Base-by-base conservation (phyloP, 2,113 vertebrate species). In the Rhinogobius similis region DNA sequence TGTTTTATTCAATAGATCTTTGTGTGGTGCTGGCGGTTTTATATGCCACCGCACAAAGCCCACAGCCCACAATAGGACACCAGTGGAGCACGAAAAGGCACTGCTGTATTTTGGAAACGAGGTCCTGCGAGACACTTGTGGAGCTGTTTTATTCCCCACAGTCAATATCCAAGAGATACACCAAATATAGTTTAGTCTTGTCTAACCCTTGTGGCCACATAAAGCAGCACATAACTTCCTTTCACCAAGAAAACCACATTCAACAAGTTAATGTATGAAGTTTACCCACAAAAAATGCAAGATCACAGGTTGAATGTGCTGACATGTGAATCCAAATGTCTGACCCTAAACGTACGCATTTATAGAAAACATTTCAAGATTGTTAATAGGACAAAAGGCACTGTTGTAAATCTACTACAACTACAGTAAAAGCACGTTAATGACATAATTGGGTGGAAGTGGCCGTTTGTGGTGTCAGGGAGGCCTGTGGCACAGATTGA, bases 11-110 rank as follows among this genome's bases (percentile, higher is more conserved):
- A 63, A 63, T 43, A 63, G 36, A 43, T 63, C 36, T 63, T 43
- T 63, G n/a, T 63, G 36, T 63, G n/a, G 62, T 38, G 39, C 32
- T 41, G n/a, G n/a, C n/a, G 36, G 38, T 63, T 63, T 63, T 39
- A 41, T 43, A 50, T 59, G 70, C 67, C 59, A 68, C 18, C 65
- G 50, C 36, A 65, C 61, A 46, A 73, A 65, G 64, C 36, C 9
- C 26, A 38, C 55, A 63, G 27, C 61, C 21, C 61, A 63, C 36
- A 63, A 43, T 43, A 23, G 62, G 62, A 43, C 62, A 41, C 62
- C 38, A 43, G 62, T 43, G 62, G 36, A 39, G 38, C 62, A 24
- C 38, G 36, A 62, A 38, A 62, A 62, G 55, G 24, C 36, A 23
- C 36, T 1, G 52, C 52, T n/a, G 32, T 39, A 62, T 38, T 62